Conservation (phyloP, 2,797 vertebrate genomes). For the Sarcophilus harrisii region DNA sequence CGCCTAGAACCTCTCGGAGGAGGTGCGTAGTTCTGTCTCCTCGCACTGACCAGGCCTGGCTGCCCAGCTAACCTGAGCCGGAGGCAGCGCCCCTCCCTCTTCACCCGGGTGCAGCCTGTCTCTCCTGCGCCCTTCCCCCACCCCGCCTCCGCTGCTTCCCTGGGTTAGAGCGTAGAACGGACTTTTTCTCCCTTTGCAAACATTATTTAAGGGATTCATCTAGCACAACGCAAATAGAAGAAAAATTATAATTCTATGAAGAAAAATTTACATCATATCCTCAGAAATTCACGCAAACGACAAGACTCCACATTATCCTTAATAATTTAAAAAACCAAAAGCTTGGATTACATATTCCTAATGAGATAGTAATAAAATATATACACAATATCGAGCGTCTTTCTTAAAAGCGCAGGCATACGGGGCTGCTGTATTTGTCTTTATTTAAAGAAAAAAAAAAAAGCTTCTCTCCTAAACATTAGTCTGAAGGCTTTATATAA, state of each 20-base stretch:
- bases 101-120: rapidly evolving
- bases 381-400: neutral
- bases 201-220: neutral
- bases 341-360: neutral
- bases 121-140: neutral
- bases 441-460: neutral
- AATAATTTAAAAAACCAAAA: neutral
- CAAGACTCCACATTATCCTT: neutral
- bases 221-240: neutral
- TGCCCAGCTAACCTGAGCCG: neutral
- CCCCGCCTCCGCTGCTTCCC: neutral
- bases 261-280: neutral
- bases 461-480: neutral
- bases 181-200: neutral
- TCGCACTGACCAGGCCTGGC: neutral
- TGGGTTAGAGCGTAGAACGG: neutral
- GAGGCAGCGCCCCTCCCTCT: neutral
- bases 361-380: neutral
- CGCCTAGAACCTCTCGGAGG: neutral
- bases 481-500: neutral
- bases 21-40: neutral
- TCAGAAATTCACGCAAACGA: neutral
- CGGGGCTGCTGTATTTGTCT: neutral
- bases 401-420: neutral
- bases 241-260: neutral